Evolutionary conservation across 2,113 vertebrate species (phyloP).

Genomic region (Hemiscyllium ocellatum): DNA sequence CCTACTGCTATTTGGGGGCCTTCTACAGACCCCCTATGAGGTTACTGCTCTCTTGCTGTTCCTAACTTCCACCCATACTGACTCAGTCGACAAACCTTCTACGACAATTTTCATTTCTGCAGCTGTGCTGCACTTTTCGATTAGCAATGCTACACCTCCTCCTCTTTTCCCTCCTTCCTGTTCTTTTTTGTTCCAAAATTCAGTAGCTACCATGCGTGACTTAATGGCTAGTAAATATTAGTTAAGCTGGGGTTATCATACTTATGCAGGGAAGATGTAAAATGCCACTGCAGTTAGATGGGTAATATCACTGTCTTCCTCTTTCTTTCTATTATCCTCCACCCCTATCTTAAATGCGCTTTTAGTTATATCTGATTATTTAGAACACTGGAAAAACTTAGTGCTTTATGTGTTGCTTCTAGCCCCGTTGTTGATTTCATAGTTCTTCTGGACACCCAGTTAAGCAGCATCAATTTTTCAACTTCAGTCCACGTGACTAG

Average conservation of each 20-base stretch:
- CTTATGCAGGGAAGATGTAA: background rate
- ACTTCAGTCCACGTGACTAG: background rate
- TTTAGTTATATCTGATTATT: background rate
- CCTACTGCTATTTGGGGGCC: too few species aligned
- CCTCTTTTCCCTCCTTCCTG: too few species aligned
- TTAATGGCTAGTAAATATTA: background rate
- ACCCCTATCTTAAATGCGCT: background rate
- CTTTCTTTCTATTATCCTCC: background rate
- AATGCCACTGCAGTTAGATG: background rate
- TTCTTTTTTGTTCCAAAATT: background rate
- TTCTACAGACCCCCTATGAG: too few species aligned
- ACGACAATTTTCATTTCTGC: too few species aligned
- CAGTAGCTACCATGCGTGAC: background rate
- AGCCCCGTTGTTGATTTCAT: background rate
- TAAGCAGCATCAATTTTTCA: background rate
- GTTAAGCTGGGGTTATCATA: background rate
- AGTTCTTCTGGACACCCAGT: background rate
- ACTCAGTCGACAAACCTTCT: too few species aligned
- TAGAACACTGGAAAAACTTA: background rate
- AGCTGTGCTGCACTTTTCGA: too few species aligned
- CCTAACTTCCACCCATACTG: too few species aligned
- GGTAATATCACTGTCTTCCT: background rate
- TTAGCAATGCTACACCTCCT: too few species aligned
- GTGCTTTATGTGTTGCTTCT: background rate
- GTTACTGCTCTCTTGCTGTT: too few species aligned